Base-by-base conservation (phyloP, 2,888 invertebrate species). In the Oligia latruncula region DNA sequence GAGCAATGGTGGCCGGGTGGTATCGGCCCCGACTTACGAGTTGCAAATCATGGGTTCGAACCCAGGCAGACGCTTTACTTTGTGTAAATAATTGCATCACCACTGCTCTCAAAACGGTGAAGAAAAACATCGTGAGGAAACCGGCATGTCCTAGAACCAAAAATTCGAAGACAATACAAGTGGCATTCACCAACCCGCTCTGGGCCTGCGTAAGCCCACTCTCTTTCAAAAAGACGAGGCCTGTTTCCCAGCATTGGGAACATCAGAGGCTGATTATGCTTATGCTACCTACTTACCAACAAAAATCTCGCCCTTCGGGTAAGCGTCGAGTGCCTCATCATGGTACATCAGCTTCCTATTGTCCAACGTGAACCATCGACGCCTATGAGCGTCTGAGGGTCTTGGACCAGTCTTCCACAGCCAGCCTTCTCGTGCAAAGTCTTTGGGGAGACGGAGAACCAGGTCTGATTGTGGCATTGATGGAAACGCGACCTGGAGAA, bases 271-370 rank as follows among this genome's bases (percentile, higher is more conserved):
- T n/a, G 11, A 11, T 60, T 60, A 60, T 60, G 4, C n/a, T 58
- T 58, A n/a, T 58, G 3, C 3, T 60, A 60, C n/a, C 58, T 17
- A 40, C 94, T 97, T 93, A 92, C 99, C 99, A 88, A 99, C 96
- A 94, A 99, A 99, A 89, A 99, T 98, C 96, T 99, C 99, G 72
- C 99, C 99, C 95, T 99, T 99, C 0, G 99, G 98, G 95, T 98
- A 98, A 4, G 99, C 98, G 92, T 98, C 98, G 93, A 99, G 95
- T 2, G 98, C 98, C 91, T 98, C 98, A 92, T 98, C 98, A 91
- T 99, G 98, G 92, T 99, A 99, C 98, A 99, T 99, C n/a, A 99
- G 96, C 93, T 99, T 99, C 85, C 99, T 97, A 90, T 98, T 98
- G 90, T 99, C 99, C 67, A 99, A 94, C 0, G 98, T 98, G 93